Percentiles rank a stretch among this genome's conserved stretches.
Conservation (phyloP, 2,888 invertebrate genomes). For the Adineta ricciae region DNA sequence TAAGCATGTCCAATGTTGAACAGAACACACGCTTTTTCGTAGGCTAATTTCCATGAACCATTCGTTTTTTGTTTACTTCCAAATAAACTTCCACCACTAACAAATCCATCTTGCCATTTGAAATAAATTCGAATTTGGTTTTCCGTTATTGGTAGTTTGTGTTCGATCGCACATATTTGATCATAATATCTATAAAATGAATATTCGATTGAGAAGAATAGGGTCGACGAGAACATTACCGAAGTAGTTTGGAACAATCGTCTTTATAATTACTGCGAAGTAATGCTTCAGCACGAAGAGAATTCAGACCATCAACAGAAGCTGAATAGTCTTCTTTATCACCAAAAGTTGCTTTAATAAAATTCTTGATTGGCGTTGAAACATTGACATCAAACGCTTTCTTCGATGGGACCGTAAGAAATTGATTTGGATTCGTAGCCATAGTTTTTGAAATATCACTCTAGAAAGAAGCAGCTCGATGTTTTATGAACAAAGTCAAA, state of each 20-base stretch:
- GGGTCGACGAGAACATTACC: not conserved
- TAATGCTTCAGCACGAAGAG: constrained; percentile 28
- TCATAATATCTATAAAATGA: constrained; percentile 99
- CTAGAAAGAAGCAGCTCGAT: not conserved
- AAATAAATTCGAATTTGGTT: constrained; percentile 75
- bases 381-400: constrained; percentile 30
- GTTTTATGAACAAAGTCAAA: not conserved
- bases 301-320: constrained; percentile 24
- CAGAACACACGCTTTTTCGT: constrained; percentile 83
- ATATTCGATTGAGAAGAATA: too few relatives aligned
- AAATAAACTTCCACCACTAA: constrained; percentile 25
- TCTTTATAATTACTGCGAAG: constrained; percentile 2
- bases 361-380: constrained; percentile 23
- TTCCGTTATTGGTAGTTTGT: constrained; percentile 84
- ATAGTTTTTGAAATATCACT: not conserved
- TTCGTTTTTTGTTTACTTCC: constrained; percentile 20
- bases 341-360: constrained; percentile 29
- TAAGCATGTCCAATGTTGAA: constrained; percentile 92
- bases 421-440: not conserved
- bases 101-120: constrained; percentile 97
- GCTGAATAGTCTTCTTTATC: constrained; percentile 32
- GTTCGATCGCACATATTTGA: constrained; percentile 78
- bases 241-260: not conserved
- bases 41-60: constrained; percentile 58
- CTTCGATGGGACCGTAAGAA: constrained; percentile 23